Evolutionary conservation across 2,113 vertebrate species (phyloP).

Genomic region (Equus przewalskii): DNA sequence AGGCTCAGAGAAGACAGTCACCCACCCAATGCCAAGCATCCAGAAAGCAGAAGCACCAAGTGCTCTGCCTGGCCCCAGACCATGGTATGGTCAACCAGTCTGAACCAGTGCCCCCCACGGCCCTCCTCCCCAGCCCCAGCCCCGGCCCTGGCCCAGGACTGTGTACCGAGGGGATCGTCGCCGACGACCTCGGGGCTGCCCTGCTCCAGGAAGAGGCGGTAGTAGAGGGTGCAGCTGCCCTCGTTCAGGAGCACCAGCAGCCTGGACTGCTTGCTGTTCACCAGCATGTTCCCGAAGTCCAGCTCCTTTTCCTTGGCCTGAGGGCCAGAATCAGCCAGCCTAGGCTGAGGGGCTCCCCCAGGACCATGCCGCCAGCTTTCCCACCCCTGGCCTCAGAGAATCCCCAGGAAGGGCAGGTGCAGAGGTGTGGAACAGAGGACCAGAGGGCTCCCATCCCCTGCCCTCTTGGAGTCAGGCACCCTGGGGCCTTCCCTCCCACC

Average conservation of each 20-base stretch:
- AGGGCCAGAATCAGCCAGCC: conserved; percentile 66
- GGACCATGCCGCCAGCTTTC: not conserved
- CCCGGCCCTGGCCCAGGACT: not conserved
- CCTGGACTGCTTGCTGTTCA: conserved; percentile 88
- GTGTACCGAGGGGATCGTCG: conserved; percentile 88
- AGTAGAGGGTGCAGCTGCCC: conserved; percentile 91
- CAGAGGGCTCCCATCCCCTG: not conserved
- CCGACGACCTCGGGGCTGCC: conserved; percentile 61
- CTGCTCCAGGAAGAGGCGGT: conserved; percentile 91
- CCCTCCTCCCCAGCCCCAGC: not conserved
- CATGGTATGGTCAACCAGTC: not conserved
- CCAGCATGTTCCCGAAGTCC: conserved; percentile 91
- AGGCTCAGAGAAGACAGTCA: not conserved
- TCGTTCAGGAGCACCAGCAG: conserved; percentile 91
- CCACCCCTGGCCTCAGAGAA: not conserved
- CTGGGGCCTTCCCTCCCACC: not conserved
- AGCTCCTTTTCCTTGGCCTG: conserved; percentile 90
- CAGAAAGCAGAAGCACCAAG: not conserved
- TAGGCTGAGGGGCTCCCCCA: rapidly evolving
- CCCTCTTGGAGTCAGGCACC: not conserved
- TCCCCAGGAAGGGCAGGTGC: not conserved
- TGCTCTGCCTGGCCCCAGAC: not conserved
- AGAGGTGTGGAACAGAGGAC: not conserved
- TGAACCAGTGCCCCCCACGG: not conserved
- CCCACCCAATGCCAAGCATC: too few species aligned